Conservation (phyloP, 2,797 vertebrate genomes). For the Vipera ursinii region DNA sequence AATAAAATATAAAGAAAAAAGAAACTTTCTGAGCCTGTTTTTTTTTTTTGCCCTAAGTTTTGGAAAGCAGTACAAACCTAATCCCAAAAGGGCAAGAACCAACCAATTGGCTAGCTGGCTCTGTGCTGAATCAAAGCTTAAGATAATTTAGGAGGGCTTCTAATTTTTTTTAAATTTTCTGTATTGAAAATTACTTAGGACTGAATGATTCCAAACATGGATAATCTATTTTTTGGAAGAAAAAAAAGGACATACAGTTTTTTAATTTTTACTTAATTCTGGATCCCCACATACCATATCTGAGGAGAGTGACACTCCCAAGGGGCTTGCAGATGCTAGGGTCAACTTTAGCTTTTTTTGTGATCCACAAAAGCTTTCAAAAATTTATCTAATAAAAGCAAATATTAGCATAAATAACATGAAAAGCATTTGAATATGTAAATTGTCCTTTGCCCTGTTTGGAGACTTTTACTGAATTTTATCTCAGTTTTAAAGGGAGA, state of each 20-base stretch:
- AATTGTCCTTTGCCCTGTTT: not conserved
- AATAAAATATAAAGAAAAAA: not conserved
- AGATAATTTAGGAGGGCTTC: not conserved
- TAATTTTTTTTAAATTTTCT: not conserved
- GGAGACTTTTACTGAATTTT: not conserved
- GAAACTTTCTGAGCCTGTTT: not conserved
- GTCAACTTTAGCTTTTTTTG: not conserved
- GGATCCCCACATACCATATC: not conserved
- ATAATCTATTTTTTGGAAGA: not conserved
- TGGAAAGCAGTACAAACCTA: not conserved
- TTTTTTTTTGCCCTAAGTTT: not conserved
- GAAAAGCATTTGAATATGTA: not conserved
- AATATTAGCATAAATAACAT: not conserved
- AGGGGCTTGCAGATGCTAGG: not conserved
- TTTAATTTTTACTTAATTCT: not conserved
- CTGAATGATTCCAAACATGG: not conserved
- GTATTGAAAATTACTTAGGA: not conserved
- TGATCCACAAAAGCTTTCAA: not conserved
- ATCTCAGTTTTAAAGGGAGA: not conserved
- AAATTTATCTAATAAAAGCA: not conserved
- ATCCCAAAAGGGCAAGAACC: not conserved
- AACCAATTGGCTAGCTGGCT: not conserved
- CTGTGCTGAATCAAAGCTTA: not conserved
- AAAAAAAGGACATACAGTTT: not conserved
- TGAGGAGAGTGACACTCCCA: not conserved